These are phyloP conservation scores for Callipepla californica DNA, from an alignment of 2,113 vertebrate genomes.

Conservation along the genomic window DNA sequence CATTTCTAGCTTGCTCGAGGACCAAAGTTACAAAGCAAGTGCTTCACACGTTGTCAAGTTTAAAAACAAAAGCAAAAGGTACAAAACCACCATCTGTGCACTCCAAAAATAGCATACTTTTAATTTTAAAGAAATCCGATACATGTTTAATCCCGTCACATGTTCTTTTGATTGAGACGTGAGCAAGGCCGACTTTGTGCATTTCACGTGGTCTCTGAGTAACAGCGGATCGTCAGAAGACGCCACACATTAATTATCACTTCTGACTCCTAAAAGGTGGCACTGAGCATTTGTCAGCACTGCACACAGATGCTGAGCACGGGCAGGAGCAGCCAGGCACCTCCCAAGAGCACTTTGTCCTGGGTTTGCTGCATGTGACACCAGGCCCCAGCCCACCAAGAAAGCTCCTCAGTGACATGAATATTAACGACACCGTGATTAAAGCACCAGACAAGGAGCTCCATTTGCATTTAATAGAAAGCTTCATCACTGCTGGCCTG, in stretches of 20 bases:
- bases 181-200: background rate
- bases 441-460: background rate
- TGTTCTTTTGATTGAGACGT: background rate
- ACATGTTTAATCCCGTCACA: background rate
- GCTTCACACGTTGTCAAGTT: background rate
- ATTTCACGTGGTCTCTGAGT: background rate
- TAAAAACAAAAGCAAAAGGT: slow-evolving; percentile 14
- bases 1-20: background rate
- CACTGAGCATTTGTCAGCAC: accelerated
- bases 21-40: background rate
- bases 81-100: background rate
- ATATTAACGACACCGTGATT: background rate
- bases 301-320: accelerated
- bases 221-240: background rate
- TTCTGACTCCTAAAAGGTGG: accelerated
- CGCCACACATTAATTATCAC: accelerated
- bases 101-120: slow-evolving; percentile 2
- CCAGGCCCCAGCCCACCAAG: background rate
- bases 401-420: slow-evolving; percentile 27
- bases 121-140: background rate
- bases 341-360: background rate
- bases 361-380: background rate
- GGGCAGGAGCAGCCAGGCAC: background rate
- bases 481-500: background rate
- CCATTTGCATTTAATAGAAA: slow-evolving; percentile 14